These are phyloP conservation scores for Spea hammondii DNA, from an alignment of 2,797 vertebrate genomes.

Conservation along the genomic window DNA sequence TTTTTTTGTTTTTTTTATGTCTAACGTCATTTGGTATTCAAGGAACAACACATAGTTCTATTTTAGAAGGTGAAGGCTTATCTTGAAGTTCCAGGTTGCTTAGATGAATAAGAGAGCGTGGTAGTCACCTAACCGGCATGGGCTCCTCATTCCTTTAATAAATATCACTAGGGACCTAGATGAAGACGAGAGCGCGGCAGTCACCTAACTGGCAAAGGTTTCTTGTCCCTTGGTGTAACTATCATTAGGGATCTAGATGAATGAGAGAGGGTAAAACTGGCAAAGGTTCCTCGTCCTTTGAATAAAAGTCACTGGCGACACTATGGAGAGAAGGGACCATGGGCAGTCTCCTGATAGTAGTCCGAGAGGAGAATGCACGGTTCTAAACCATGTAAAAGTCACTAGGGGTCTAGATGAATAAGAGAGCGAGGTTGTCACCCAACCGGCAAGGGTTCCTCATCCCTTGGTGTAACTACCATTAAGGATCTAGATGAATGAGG, in stretches of 20 bases:
- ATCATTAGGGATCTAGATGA: not conserved
- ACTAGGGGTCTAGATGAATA: no score
- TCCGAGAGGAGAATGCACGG: not conserved
- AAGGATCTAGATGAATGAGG: no score
- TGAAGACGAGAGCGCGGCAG: not conserved
- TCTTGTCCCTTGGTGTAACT: no score
- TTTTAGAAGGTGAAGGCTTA: constrained; percentile 34
- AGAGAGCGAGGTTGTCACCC: no score
- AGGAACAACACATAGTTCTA: constrained; percentile 7
- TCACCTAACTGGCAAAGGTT: not conserved
- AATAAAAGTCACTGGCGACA: constrained; percentile 17
- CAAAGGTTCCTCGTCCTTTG: not conserved
- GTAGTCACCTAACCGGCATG: constrained; percentile 3
- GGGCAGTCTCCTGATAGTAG: not conserved
- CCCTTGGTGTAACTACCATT: no score
- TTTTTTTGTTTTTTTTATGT: not conserved
- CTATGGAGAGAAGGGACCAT: not conserved
- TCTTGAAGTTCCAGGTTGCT: constrained; percentile 29
- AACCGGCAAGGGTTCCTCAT: no score
- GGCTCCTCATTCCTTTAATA: constrained; percentile 1
- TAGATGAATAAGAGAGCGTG: constrained; percentile 8
- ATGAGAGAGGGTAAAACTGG: not conserved
- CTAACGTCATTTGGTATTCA: constrained; percentile 7
- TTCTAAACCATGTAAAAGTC: not conserved
- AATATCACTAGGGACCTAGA: constrained; percentile 8